Evolutionary conservation across 2,888 invertebrate species (phyloP).

Genomic region (Phymatocera aterrima): DNA sequence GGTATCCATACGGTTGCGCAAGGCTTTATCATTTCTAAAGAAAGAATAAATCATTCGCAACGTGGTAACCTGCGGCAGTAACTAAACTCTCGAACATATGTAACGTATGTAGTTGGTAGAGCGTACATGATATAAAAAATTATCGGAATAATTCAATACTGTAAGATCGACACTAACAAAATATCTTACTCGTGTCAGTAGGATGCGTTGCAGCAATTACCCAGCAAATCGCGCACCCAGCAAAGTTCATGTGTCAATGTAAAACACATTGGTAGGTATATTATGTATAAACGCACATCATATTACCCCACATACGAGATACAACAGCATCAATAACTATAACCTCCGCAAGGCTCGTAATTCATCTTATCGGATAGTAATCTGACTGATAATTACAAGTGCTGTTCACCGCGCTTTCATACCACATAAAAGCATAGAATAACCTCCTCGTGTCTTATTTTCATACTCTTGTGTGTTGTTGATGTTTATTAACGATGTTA

Average conservation of each 20-base stretch:
- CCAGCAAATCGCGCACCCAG: no score
- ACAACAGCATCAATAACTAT: conserved; percentile 27
- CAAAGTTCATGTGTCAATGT: no score
- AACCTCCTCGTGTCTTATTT: conserved; percentile 31
- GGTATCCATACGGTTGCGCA: conserved; percentile 55
- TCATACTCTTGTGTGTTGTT: conserved; percentile 38
- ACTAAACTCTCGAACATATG: conserved; percentile 14
- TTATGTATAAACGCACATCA: neutral
- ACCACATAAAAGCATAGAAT: conserved; percentile 39
- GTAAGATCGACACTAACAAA: no score
- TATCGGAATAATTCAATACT: no score
- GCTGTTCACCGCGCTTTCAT: conserved; percentile 37
- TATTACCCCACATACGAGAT: neutral
- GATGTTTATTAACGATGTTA: conserved; percentile 15
- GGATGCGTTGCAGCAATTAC: no score
- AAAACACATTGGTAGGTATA: no score
- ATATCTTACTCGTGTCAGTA: no score
- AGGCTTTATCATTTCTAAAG: conserved; percentile 62
- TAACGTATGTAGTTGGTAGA: neutral
- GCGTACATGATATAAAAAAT: no score
- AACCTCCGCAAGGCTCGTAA: conserved; percentile 51
- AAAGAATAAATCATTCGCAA: conserved; percentile 58
- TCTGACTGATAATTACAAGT: conserved; percentile 61
- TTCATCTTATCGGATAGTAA: conserved; percentile 60
- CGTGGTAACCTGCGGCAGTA: conserved; percentile 11